Percentiles rank a stretch among this genome's conserved stretches.
Evolutionary conservation across 1,140 invertebrate species (phyloP).

Genomic region (Pachypeltis micranthus): DNA sequence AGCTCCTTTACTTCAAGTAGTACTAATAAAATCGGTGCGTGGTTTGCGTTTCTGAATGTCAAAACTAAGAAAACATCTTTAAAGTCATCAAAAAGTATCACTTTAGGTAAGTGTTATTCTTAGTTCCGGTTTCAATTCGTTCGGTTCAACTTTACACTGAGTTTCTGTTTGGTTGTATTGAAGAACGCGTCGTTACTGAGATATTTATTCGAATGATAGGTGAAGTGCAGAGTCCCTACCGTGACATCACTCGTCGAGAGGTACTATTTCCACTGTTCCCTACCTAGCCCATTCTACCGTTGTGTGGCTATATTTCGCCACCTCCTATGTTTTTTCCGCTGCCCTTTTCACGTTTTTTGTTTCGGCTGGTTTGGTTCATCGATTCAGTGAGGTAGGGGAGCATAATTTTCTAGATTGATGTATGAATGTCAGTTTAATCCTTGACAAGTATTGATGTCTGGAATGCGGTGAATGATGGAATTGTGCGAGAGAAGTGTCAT

Average conservation of each 20-base stretch:
- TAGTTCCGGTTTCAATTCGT: background rate
- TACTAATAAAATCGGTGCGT: conserved; percentile 36
- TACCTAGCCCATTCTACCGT: too few relatives aligned
- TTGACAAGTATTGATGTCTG: too few relatives aligned
- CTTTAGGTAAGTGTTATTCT: conserved; percentile 33
- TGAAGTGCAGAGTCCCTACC: background rate
- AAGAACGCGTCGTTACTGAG: background rate
- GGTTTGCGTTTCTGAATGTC: conserved; percentile 38
- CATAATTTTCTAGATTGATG: too few relatives aligned
- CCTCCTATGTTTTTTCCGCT: too few relatives aligned
- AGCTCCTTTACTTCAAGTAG: conserved; percentile 36
- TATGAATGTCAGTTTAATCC: too few relatives aligned
- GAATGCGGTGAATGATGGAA: too few relatives aligned
- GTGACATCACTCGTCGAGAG: background rate
- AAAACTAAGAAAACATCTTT: conserved; percentile 34
- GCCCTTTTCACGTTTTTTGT: too few relatives aligned
- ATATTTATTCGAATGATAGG: background rate
- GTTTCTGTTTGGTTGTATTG: background rate
- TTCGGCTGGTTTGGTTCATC: too few relatives aligned
- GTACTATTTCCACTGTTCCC: too few relatives aligned
- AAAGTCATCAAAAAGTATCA: conserved; percentile 38
- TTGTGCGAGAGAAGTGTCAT: too few relatives aligned
- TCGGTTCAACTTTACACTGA: background rate
- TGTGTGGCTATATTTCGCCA: too few relatives aligned
- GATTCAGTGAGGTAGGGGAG: too few relatives aligned